Percentiles rank a stretch among this genome's conserved stretches.
Evolutionary conservation across 2,797 vertebrate genomes (phyloP).

Genomic region (Falco berigora): DNA sequence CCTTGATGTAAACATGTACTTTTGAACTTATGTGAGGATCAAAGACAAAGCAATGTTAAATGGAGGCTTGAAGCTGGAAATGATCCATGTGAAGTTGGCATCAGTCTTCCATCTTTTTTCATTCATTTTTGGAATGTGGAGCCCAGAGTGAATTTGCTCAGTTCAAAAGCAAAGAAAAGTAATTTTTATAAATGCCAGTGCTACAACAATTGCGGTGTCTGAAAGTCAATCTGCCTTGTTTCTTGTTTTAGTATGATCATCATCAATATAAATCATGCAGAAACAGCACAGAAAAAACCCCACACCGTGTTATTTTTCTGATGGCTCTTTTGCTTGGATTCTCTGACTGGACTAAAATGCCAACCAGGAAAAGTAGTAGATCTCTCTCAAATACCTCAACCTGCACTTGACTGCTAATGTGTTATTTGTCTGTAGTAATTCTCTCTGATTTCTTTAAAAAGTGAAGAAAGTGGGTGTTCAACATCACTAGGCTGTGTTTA

Average conservation of each 20-base stretch:
- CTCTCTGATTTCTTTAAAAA: background rate
- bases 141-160: background rate
- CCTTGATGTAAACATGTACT: slow-evolving; percentile 54
- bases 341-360: background rate
- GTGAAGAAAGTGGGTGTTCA: background rate
- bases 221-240: background rate
- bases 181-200: background rate
- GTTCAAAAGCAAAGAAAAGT: background rate
- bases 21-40: slow-evolving; percentile 28
- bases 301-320: background rate
- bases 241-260: background rate
- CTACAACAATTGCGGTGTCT: background rate
- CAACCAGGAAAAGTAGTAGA: background rate
- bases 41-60: slow-evolving; percentile 6
- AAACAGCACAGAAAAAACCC: background rate
- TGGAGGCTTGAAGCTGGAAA: background rate
- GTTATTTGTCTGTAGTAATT: background rate
- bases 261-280: background rate
- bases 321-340: background rate
- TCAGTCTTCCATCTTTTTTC: background rate
- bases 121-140: background rate
- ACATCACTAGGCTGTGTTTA: background rate
- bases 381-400: no score
- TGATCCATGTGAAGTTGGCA: background rate
- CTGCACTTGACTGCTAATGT: background rate